These are phyloP conservation scores for Apeltes quadracus DNA, from an alignment of 2,113 vertebrate genomes.

Conservation along the genomic window DNA sequence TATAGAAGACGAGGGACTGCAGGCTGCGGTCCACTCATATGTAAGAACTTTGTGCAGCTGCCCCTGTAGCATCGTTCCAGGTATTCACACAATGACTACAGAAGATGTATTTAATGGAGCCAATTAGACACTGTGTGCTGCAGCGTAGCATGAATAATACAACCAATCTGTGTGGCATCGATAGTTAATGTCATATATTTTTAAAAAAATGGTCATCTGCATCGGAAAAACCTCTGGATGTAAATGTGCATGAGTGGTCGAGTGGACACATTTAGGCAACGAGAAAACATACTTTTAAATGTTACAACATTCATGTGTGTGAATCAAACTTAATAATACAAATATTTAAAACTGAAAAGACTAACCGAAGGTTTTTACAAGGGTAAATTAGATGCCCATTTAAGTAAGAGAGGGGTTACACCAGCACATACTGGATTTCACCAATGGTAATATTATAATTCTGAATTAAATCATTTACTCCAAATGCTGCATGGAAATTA, in stretches of 20 bases:
- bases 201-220: neutral
- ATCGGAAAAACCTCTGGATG: neutral
- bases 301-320: neutral
- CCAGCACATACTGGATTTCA: neutral
- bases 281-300: neutral
- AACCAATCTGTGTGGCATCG: conserved; percentile 21
- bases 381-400: neutral
- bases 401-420: neutral
- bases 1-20: conserved; percentile 57
- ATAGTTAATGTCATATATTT: conserved; percentile 21
- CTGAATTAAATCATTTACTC: conserved; percentile 1
- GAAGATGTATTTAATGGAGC: conserved; percentile 50
- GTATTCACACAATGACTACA: conserved; percentile 51
- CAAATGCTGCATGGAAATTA: neutral
- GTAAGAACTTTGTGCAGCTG: conserved; percentile 56
- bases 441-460: neutral
- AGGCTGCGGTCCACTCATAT: conserved; percentile 53
- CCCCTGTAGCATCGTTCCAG: conserved; percentile 38
- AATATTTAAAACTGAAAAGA: conserved; percentile 4
- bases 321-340: neutral
- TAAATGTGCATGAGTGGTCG: neutral
- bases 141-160: conserved; percentile 17
- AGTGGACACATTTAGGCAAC: neutral
- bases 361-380: neutral
- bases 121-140: conserved; percentile 37